phyloP scores from a whole-genome alignment of 2,888 invertebrate species.

The Apamea monoglypha region DNA sequence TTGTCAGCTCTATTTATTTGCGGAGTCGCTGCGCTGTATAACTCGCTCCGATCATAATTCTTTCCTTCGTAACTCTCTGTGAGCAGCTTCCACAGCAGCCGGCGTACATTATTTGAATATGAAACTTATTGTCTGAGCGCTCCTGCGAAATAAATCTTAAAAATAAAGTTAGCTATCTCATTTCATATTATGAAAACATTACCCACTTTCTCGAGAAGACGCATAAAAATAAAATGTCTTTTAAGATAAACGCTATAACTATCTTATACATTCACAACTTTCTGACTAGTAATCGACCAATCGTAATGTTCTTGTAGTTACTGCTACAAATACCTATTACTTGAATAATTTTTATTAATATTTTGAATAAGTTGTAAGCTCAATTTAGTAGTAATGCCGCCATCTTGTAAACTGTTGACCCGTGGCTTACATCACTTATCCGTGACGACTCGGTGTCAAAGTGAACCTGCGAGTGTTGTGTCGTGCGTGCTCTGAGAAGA shows the following conservation, averaged over 20 bases:
- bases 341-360: no score
- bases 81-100: slow-evolving; percentile 21
- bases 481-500: no score
- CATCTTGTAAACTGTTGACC: not conserved
- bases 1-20: slow-evolving; percentile 18
- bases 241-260: slow-evolving; percentile 10
- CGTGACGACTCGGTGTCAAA: no score
- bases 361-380: no score
- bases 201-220: not conserved
- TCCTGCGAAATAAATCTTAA: slow-evolving; percentile 29
- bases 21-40: slow-evolving; percentile 12
- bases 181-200: slow-evolving; percentile 18
- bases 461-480: no score
- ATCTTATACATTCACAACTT: not conserved
- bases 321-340: no score
- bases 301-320: not conserved
- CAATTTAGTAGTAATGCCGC: not conserved
- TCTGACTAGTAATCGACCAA: not conserved
- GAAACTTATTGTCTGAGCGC: slow-evolving; percentile 22
- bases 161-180: slow-evolving; percentile 16
- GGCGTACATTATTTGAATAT: slow-evolving; percentile 18
- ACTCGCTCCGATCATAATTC: slow-evolving; percentile 31
- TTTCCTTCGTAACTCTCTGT: slow-evolving; percentile 16
- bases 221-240: not conserved
- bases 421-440: not conserved